Evolutionary conservation across 1,140 invertebrate species (phyloP).

Genomic region (Popillia japonica): DNA sequence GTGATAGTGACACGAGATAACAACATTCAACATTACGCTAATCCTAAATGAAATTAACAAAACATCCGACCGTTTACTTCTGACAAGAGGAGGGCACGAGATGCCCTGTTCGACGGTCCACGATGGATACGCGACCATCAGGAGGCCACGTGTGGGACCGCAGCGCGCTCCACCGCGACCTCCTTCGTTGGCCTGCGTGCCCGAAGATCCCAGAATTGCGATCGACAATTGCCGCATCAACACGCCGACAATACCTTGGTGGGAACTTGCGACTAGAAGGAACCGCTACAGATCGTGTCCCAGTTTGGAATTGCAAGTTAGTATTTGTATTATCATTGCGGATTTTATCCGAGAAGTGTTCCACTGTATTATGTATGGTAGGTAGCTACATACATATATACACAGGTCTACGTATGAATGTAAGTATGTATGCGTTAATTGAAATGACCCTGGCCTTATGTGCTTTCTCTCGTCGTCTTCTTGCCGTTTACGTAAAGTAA

Average conservation of each 20-base stretch:
- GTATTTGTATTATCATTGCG: conserved; percentile 39
- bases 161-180: conserved; percentile 60
- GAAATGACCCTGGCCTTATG: conserved; percentile 1
- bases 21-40: too few relatives aligned
- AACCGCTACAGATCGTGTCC: conserved; percentile 60
- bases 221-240: conserved; percentile 47
- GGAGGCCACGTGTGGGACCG: conserved; percentile 65
- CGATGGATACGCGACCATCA: conserved; percentile 83
- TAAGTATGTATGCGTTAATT: background rate
- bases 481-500: background rate
- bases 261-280: conserved; percentile 81
- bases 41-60: background rate
- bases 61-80: background rate
- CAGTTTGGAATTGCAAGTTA: conserved; percentile 53
- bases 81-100: conserved; percentile 2
- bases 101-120: conserved; percentile 68
- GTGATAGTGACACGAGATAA: too few relatives aligned
- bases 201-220: conserved; percentile 55
- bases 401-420: background rate
- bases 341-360: background rate
- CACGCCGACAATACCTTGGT: conserved; percentile 77
- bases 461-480: background rate
- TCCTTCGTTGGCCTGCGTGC: conserved; percentile 56
- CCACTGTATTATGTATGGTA: too few relatives aligned
- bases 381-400: too few relatives aligned